Evolutionary conservation across 2,113 vertebrate genomes (phyloP).

Genomic region (Delphinapterus leucas): DNA sequence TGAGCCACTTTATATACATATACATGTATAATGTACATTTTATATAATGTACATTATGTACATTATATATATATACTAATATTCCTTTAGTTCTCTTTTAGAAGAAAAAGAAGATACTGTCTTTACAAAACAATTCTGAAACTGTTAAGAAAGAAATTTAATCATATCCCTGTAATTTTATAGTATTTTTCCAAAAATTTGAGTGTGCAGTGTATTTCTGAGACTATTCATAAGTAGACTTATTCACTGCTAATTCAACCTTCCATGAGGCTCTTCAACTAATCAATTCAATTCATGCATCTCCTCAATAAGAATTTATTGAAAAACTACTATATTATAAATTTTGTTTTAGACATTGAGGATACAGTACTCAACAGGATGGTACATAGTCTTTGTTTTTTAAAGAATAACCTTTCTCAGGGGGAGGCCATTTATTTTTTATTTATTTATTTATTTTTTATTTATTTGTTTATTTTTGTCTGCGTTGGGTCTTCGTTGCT

Average conservation of each 20-base stretch:
- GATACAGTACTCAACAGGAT: neutral
- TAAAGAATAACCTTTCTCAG: no score
- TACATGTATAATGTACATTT: no score
- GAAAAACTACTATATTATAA: neutral
- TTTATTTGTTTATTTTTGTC: no score
- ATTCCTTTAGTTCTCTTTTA: neutral
- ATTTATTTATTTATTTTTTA: no score
- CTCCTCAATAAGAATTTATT: neutral
- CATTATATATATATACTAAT: no score
- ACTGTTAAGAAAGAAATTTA: neutral
- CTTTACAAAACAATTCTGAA: neutral
- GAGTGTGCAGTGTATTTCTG: neutral
- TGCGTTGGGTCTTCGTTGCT: no score
- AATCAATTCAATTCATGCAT: neutral
- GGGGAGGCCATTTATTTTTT: no score
- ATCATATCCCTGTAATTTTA: neutral
- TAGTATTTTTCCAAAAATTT: neutral
- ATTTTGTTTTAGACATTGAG: neutral
- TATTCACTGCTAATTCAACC: neutral
- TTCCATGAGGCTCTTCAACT: neutral
- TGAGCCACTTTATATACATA: neutral
- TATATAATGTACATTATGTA: no score
- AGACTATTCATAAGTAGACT: neutral
- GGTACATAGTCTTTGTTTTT: no score
- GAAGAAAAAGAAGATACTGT: neutral